Conservation (phyloP, 2,888 invertebrate species). For the Parnassius apollo region DNA sequence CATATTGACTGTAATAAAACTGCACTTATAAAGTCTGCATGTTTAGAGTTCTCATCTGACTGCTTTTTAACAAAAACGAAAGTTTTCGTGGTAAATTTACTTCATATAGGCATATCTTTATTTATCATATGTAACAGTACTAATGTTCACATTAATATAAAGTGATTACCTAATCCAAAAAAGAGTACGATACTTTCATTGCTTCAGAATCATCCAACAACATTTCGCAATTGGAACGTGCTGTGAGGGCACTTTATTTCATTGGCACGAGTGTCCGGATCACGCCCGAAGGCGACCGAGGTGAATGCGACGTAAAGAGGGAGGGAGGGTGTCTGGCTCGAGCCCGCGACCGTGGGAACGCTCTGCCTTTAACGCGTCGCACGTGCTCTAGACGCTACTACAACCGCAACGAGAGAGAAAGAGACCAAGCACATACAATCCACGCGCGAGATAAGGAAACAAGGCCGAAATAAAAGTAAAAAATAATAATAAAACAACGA, state of each 20-base stretch:
- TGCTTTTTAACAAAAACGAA: too few species aligned
- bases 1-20: too few species aligned
- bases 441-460: constrained; percentile 34
- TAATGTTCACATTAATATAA: background rate
- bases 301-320: constrained; percentile 38
- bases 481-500: constrained; percentile 68
- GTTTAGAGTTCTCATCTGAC: too few species aligned
- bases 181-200: constrained; percentile 53
- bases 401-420: constrained; percentile 52
- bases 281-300: constrained; percentile 48
- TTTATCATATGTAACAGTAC: too few species aligned
- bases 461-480: constrained; percentile 38
- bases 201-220: constrained; percentile 59
- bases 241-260: constrained; percentile 75
- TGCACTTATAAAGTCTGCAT: too few species aligned
- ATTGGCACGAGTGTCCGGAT: constrained; percentile 72
- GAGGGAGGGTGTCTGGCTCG: constrained; percentile 50
- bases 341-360: constrained; percentile 78
- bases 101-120: too few species aligned
- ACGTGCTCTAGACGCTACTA: constrained; percentile 76
- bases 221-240: constrained; percentile 76
- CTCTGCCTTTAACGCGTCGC: constrained; percentile 79
- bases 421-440: constrained; percentile 41
- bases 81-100: too few species aligned
- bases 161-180: constrained; percentile 27